Evolutionary conservation across 2,888 invertebrate genomes (phyloP), one percentile per base, ranked within the genome.

Genomic region (Abrostola tripartita): DNA sequence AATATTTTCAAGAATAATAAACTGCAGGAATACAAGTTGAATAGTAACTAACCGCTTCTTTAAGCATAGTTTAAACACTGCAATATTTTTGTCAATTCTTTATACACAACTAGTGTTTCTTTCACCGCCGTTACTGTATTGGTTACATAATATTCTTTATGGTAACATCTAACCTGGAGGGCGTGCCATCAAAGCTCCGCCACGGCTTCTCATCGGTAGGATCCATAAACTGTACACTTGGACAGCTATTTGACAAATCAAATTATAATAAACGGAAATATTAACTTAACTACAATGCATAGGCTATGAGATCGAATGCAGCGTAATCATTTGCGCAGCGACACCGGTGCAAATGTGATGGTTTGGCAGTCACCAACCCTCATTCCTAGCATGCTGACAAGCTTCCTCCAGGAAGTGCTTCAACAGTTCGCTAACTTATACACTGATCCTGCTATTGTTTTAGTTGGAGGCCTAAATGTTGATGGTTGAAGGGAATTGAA

Each of bases 201-300:
- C 88, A 88, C n/a, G 85, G 69, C 75, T 87, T 88, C 66, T 82
- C 82, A 79, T 54, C 66, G 76, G 68, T 60, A 78, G 62, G 53
- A 78, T 81, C 60, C 80, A 81, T 53, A 36, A 38, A 12, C 54
- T 49, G 61, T 49, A 68, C 70, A 56, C 50, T 52, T 52, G 44
- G 53, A 55, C 57, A 65, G 50, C 62, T 67, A 68, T 38, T 54
- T 52, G 40, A 65, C 57, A 69, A 68, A 68, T 37, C 36, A 24
- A 58, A 37, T 14, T 57, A 37, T 57, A 69, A 54, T 54, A 61
- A 51, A 58, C 37, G 24, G 35, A 53, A 52, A 60, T 52, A 50
- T 36, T 11, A 36, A 50, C 35, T 36, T 36, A 36, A 50, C 50
- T 50, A 50, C 35, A 36, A 24, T 11, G 10, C 10, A 44, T 14